Evolutionary conservation across 2,797 vertebrate species (phyloP), one percentile per base, ranked within the genome.

Genomic region (Cirrhinus mrigala): DNA sequence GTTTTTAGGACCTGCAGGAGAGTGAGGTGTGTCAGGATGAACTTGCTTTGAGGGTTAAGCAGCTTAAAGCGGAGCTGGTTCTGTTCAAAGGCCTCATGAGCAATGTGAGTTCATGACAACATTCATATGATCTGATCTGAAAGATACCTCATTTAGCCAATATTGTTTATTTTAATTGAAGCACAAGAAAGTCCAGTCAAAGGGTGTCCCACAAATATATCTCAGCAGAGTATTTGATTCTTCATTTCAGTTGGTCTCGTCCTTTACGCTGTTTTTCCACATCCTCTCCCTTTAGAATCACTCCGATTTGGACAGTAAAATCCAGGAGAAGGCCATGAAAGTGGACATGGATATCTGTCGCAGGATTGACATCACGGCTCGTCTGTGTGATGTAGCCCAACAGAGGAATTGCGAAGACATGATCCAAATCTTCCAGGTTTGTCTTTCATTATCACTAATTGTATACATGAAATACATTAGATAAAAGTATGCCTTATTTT

Each of bases 261-360:
- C 46, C 3, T 1, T 40, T 1, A 0, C 27, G 68, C 11, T n/a
- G n/a, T 46, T 10, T 20, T 54, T 20, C 37, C 27, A 2, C 50
- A 20, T 74, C 27, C 24, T 46, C 22, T 48, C 24, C 44, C 6
- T 15, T 20, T 91, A 99, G 98, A 97, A 98, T 90, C 91, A 98
- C 90, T 96, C 97, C 0, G 98, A 99, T 40, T 90, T 99, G 92
- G 98, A 99, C 94, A 97, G 95, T 78, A 98, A 98, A 93, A 99
- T 99, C 91, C 98, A 99, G 92, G 98, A 99, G 92, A 99, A 99
- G 90, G 98, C 98, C 93, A 99, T 98, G 98, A 97, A 97, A 87
- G 97, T 98, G 77, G 97, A 98, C 91, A 99, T 99, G 98, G 98
- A 99, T 92, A 99, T 99, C 92, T 99, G 98, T 89, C 96, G 98